Evolutionary conservation across 2,888 invertebrate species (phyloP), one percentile per base, ranked within the genome.

Genomic region (Calliphora vomitoria): DNA sequence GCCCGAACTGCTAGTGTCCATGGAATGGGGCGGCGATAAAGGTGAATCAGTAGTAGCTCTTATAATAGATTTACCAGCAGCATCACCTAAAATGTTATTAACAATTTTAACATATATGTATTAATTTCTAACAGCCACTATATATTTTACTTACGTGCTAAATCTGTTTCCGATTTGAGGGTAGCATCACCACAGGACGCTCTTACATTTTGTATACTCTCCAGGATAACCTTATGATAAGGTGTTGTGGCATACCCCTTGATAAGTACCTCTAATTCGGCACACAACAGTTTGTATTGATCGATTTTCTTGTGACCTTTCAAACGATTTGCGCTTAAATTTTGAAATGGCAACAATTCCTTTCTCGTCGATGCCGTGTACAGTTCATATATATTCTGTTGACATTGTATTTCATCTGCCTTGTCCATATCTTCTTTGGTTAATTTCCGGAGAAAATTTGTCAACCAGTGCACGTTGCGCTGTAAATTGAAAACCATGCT

Each of bases 281-380:
- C 95, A 97, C 98, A 99, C 93, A 99, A 95, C 41, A 97, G 95
- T 66, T 97, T 96, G 94, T 99, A 99, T 90, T 98, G 98, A 91
- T 99, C 98, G 90, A 98, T 98, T 88, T 96, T 95, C 31, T 96
- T 96, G 11, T 94, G 94, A 0, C 94, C 94, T 89, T 93, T 93
- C 3, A 93, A 96, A 93, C 97, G 90, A 11, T 89, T 95, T 89
- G 96, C 95, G 31, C 96, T 96, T 44, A 96, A 94, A 89, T 95
- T 95, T 1, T 96, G 96, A 0, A 97, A 94, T 1, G 97, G 96
- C 0, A 98, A 95, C 53, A 97, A 95, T 91, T 98, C 98, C 91
- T 97, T 97, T 66, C 97, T 96, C 0, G 96, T 95, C 93, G 98
- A 98, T 93, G 97, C 95, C 11, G 95, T 96, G 0, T 98, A 95